Evolutionary conservation across 2,113 vertebrate genomes (phyloP).

Genomic region (Archocentrus centrarchus): DNA sequence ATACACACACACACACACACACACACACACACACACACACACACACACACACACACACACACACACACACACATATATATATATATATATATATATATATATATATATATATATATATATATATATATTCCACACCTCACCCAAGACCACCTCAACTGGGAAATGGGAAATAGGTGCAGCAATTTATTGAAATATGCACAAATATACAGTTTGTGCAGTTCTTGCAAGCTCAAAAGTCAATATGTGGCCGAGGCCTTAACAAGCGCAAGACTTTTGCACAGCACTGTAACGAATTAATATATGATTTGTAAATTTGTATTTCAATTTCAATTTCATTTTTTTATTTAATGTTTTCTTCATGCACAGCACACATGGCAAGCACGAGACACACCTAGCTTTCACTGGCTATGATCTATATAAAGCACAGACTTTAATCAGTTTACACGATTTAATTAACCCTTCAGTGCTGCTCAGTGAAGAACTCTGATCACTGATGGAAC

Average conservation of each 20-base stretch:
- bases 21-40: too few species aligned
- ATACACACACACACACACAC: too few species aligned
- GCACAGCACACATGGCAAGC: background rate
- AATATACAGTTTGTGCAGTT: background rate
- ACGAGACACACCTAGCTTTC: slow-evolving; percentile 1
- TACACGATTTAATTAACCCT: background rate
- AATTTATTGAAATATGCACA: background rate
- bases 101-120: too few species aligned
- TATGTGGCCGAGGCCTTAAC: background rate
- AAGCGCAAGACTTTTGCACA: background rate
- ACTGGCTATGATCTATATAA: background rate
- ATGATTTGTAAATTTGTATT: background rate
- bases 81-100: too few species aligned
- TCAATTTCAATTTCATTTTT: background rate
- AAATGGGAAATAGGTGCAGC: background rate
- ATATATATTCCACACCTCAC: too few species aligned
- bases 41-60: too few species aligned
- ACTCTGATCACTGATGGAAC: background rate
- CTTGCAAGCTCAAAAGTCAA: background rate
- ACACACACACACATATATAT: too few species aligned
- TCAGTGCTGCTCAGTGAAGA: background rate
- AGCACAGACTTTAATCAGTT: background rate
- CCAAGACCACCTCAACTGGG: too few species aligned
- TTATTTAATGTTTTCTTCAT: background rate
- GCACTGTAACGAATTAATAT: background rate